These are phyloP conservation scores for Trematomus bernacchii DNA, from an alignment of 2,797 vertebrate species.

Conservation along the genomic window DNA sequence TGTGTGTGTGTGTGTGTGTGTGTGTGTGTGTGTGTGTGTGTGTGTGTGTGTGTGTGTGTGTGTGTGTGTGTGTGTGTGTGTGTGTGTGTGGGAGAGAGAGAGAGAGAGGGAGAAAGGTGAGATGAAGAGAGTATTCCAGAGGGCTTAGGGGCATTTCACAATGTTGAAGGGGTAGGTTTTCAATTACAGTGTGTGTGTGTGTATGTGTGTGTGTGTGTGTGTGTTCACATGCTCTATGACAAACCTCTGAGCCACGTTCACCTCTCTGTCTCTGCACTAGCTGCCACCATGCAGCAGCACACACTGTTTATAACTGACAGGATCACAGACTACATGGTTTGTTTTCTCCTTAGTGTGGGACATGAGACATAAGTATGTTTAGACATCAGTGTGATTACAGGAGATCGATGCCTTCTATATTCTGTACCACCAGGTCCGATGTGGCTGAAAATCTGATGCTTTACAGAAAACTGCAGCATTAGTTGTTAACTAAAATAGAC, in stretches of 20 bases:
- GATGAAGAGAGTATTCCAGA: slow-evolving; percentile 51
- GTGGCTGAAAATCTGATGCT: background rate
- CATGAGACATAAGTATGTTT: slow-evolving; percentile 6
- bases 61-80: slow-evolving; percentile 10
- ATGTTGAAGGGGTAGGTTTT: slow-evolving; percentile 66
- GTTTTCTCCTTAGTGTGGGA: slow-evolving; percentile 20
- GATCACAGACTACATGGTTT: slow-evolving; percentile 13
- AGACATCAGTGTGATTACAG: slow-evolving; percentile 20
- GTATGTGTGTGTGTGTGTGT: slow-evolving; percentile 49
- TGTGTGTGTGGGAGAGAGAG: background rate
- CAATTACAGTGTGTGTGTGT: slow-evolving; percentile 56
- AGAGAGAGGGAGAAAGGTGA: slow-evolving; percentile 23
- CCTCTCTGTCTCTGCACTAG: slow-evolving; percentile 11
- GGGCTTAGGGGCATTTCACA: slow-evolving; percentile 64
- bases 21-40: slow-evolving; percentile 13
- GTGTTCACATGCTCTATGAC: slow-evolving; percentile 25
- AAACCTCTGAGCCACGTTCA: slow-evolving; percentile 36
- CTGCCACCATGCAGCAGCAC: slow-evolving; percentile 3
- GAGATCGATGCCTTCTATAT: background rate
- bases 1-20: background rate
- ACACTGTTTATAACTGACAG: slow-evolving; percentile 20
- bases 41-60: background rate
- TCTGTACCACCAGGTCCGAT: background rate
- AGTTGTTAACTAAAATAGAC: background rate
- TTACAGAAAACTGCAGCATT: background rate